Conservation (phyloP, 1,140 invertebrate species). For the Drosophila oshimai region DNA sequence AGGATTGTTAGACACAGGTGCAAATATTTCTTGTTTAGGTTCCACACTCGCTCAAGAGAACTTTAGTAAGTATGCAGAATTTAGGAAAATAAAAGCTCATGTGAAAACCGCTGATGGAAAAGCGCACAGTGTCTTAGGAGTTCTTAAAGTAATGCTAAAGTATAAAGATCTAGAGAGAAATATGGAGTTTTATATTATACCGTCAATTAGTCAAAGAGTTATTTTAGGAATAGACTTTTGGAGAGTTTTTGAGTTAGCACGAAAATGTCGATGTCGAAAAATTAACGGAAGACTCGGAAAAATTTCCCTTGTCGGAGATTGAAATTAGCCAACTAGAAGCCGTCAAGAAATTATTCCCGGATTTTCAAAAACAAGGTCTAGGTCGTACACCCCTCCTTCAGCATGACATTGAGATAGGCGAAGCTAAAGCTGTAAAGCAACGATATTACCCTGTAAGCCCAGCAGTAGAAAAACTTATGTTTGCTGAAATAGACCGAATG, state of each 20-base stretch:
- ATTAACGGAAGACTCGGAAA: not conserved
- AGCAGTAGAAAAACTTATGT: no score
- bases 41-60: no score
- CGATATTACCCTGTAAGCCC: not conserved
- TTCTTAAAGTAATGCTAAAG: no score
- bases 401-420: not conserved
- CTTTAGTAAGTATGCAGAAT: not conserved
- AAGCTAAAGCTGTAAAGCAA: not conserved
- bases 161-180: no score
- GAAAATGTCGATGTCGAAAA: not conserved
- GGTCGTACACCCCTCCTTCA: not conserved
- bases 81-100: not conserved
- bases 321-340: not conserved
- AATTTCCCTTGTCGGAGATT: not conserved
- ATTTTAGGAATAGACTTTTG: no score
- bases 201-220: no score
- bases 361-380: not conserved
- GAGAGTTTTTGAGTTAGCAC: no score
- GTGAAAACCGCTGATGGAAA: slow-evolving; percentile 11
- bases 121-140: not conserved
- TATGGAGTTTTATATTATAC: no score
- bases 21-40: slow-evolving; percentile 14
- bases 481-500: not conserved
- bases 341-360: not conserved
- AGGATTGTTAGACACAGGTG: slow-evolving; percentile 11